These are phyloP conservation scores for Botrylloides violaceus DNA, from an alignment of 23 tunicate species.

Conservation along the genomic window DNA sequence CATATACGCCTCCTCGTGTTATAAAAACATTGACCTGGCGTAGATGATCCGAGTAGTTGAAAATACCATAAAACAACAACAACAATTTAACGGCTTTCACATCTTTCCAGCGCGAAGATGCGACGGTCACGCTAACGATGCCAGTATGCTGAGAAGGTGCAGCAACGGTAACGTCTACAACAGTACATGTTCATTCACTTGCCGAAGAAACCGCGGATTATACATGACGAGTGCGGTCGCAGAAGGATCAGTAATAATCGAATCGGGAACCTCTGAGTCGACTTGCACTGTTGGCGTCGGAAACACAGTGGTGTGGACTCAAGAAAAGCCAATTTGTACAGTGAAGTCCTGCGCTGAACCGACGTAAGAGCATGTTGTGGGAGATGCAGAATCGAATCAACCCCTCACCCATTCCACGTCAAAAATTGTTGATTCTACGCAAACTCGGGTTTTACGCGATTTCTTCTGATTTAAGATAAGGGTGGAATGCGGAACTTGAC, in stretches of 20 bases:
- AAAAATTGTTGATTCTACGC: too few relatives aligned
- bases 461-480: too few relatives aligned
- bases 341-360: conserved; percentile 3
- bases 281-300: not conserved
- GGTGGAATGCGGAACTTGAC: too few relatives aligned
- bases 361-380: too few relatives aligned
- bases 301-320: conserved; percentile 12
- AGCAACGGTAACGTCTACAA: conserved; percentile 1
- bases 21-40: too few relatives aligned
- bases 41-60: too few relatives aligned
- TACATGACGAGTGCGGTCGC: conserved; percentile 17
- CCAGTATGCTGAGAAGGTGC: not conserved
- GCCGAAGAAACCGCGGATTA: conserved; percentile 6
- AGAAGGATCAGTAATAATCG: conserved; percentile 1
- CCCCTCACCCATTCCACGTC: too few relatives aligned
- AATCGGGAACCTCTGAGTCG: not conserved
- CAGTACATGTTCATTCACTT: conserved; percentile 11
- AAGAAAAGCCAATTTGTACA: conserved; percentile 13
- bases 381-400: too few relatives aligned
- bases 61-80: too few relatives aligned
- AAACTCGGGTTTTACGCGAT: too few relatives aligned
- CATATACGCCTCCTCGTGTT: too few relatives aligned
- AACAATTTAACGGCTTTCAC: too few relatives aligned
- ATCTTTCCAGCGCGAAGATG: conserved; percentile 18
- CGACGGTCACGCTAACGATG: not conserved